A percentile compares a stretch with the other conserved stretches of the same genome.
Conservation (phyloP, 2,113 vertebrate species). For the Struthio camelus region DNA sequence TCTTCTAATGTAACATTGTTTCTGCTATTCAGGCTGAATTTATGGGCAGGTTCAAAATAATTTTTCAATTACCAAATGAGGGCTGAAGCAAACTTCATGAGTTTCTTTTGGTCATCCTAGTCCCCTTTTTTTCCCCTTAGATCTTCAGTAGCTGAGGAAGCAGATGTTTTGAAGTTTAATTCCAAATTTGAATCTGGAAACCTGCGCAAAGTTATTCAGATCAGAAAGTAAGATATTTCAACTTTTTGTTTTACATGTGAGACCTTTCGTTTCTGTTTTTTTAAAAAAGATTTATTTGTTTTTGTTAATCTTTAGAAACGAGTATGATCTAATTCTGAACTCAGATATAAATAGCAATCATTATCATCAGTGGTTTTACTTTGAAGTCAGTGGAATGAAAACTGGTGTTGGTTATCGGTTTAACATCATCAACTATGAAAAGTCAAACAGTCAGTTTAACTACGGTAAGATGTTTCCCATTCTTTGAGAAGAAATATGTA, state of each 20-base stretch:
- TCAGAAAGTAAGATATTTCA: slow-evolving; percentile 89
- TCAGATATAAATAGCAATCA: slow-evolving; percentile 99
- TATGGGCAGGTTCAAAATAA: neutral
- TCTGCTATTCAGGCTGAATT: too few relatives aligned
- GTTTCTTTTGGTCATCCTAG: neutral
- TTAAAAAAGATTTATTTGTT: slow-evolving; percentile 9
- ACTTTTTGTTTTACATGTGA: neutral
- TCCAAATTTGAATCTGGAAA: slow-evolving; percentile 99
- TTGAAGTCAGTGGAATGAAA: slow-evolving; percentile 96
- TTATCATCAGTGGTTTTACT: slow-evolving; percentile 99
- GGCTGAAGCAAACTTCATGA: neutral
- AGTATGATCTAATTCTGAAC: slow-evolving; percentile 97
- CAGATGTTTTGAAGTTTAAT: slow-evolving; percentile 94
- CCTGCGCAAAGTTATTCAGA: slow-evolving; percentile 94
- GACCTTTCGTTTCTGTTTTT: slow-evolving; percentile 14
- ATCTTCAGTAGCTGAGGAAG: slow-evolving; percentile 81
- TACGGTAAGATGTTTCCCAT: slow-evolving; percentile 84
- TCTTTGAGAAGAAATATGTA: neutral
- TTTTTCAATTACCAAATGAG: neutral
- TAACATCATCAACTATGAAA: slow-evolving; percentile 99
- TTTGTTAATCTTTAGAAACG: slow-evolving; percentile 81
- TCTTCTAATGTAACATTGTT: neutral
- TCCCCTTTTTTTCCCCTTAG: slow-evolving; percentile 67
- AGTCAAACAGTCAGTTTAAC: slow-evolving; percentile 99
- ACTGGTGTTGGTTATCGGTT: slow-evolving; percentile 88